phyloP scores from a whole-genome alignment of 37 sponge, comb jelly and placozoan genomes.

The Halichondria panicea region DNA sequence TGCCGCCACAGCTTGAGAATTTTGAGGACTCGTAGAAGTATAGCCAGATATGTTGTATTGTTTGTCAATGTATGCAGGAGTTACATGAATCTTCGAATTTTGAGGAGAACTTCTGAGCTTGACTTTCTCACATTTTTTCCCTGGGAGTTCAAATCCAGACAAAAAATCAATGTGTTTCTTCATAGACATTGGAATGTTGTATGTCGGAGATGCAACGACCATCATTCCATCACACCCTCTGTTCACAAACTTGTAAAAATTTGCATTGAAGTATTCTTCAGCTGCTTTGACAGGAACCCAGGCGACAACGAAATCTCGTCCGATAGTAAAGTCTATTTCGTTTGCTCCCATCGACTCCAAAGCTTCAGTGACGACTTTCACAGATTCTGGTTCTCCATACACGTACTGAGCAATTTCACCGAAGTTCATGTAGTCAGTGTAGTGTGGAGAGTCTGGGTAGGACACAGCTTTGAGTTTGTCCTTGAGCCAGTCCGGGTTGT shows the following conservation, averaged over 20 bases:
- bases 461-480: slow-evolving; percentile 66
- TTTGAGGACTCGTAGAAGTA: slow-evolving; percentile 36
- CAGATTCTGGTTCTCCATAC: slow-evolving; percentile 57
- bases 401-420: slow-evolving; percentile 74
- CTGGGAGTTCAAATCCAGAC: slow-evolving; percentile 73
- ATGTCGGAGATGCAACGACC: slow-evolving; percentile 17
- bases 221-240: not conserved
- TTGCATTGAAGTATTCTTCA: slow-evolving; percentile 48
- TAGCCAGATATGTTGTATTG: slow-evolving; percentile 79
- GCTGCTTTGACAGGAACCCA: slow-evolving; percentile 23
- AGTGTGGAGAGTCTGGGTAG: slow-evolving; percentile 72
- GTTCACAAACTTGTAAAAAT: slow-evolving; percentile 37
- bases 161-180: slow-evolving; percentile 67
- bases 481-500: slow-evolving; percentile 63
- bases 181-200: slow-evolving; percentile 35
- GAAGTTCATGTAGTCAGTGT: slow-evolving; percentile 78
- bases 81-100: too few species aligned
- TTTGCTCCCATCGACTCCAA: slow-evolving; percentile 20
- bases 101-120: too few species aligned
- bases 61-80: slow-evolving; percentile 57
- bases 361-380: slow-evolving; percentile 11
- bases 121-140: too few species aligned
- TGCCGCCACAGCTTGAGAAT: slow-evolving; percentile 86
- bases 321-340: slow-evolving; percentile 49
- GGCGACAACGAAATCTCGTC: slow-evolving; percentile 65